Conservation (phyloP, 2,797 vertebrate species). For the Sebastes matsubarae region DNA sequence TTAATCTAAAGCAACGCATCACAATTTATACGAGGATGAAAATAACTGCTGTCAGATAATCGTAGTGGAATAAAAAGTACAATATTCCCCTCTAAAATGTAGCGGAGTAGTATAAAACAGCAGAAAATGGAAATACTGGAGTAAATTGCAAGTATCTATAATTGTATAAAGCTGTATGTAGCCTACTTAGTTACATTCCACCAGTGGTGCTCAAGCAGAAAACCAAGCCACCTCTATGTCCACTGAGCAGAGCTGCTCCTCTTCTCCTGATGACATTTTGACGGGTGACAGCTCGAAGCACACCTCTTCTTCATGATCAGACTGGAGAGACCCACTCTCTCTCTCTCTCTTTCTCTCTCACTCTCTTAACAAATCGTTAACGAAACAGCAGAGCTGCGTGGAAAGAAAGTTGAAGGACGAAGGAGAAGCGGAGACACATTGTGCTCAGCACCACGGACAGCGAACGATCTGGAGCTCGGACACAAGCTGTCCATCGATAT, state of each 20-base stretch:
- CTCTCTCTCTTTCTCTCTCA: not conserved
- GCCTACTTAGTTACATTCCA: not conserved
- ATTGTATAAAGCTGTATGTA: not conserved
- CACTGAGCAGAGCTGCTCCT: not conserved
- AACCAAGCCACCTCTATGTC: not conserved
- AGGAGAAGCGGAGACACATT: not conserved
- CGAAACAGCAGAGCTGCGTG: slow-evolving; percentile 13
- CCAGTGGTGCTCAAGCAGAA: not conserved
- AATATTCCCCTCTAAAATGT: not conserved
- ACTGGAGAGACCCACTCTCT: not conserved
- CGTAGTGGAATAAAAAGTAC: not conserved
- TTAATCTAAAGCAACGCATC: not conserved
- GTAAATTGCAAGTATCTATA: not conserved
- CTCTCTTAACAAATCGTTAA: not conserved
- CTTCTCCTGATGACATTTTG: not conserved
- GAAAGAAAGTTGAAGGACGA: slow-evolving; percentile 50
- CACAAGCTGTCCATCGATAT: not conserved
- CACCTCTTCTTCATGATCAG: not conserved
- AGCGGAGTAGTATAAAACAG: not conserved
- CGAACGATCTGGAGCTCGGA: not conserved
- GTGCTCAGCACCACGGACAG: slow-evolving; percentile 68
- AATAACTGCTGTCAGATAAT: not conserved
- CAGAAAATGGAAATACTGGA: not conserved
- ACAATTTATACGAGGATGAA: not conserved
- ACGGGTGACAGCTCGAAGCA: not conserved